phyloP scores from a whole-genome alignment of 2,888 invertebrate genomes.

The Cryptocephalus primarius region DNA sequence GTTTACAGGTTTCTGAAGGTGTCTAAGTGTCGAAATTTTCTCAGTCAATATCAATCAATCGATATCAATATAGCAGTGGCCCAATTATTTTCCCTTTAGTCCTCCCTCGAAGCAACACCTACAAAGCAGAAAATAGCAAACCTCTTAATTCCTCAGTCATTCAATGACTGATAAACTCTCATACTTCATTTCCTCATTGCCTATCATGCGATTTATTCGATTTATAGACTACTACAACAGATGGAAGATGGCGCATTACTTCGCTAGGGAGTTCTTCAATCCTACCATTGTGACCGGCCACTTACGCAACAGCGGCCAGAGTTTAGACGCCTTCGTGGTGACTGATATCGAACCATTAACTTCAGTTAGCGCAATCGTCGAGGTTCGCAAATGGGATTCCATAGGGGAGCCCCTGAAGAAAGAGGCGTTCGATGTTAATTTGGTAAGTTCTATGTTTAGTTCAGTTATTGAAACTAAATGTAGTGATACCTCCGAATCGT shows the following conservation, averaged over 20 bases:
- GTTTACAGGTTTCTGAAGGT: too few species aligned
- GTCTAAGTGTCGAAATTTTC: too few species aligned
- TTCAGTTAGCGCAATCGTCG: conserved; percentile 37
- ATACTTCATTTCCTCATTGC: too few species aligned
- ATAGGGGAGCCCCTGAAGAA: conserved; percentile 13
- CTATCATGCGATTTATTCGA: too few species aligned
- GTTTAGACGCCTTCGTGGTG: conserved; percentile 51
- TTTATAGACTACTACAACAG: conserved; percentile 28
- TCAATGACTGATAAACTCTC: too few species aligned
- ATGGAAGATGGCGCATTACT: conserved; percentile 63
- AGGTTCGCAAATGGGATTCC: conserved; percentile 44
- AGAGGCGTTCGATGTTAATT: conserved; percentile 5
- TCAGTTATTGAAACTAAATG: neutral
- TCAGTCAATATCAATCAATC: too few species aligned
- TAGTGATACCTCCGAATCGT: too few species aligned
- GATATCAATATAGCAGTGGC: too few species aligned
- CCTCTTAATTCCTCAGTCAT: too few species aligned
- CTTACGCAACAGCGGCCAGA: conserved; percentile 37
- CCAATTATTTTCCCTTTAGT: too few species aligned
- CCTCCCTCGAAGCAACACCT: too few species aligned
- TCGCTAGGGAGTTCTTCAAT: conserved; percentile 72
- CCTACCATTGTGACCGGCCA: conserved; percentile 55
- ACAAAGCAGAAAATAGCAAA: too few species aligned
- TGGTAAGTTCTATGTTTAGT: conserved; percentile 9
- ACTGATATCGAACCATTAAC: conserved; percentile 42